A percentile compares a stretch with the other conserved stretches of the same genome.
phyloP scores from a whole-genome alignment of 2,113 vertebrate species.

The Cephalopterus ornatus region DNA sequence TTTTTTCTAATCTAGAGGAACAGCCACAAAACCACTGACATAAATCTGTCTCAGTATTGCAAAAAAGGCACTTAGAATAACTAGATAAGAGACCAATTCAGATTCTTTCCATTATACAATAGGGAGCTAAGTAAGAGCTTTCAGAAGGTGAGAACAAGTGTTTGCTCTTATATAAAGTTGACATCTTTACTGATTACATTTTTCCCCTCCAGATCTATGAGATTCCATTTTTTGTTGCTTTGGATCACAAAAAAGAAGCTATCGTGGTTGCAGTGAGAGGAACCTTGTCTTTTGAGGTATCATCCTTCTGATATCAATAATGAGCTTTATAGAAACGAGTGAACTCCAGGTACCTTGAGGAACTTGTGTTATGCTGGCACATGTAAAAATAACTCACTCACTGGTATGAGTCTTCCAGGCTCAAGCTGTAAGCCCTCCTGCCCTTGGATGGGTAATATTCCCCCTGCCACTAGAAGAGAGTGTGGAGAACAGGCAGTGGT shows the following conservation, averaged over 20 bases:
- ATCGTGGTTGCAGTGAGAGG: conserved; percentile 93
- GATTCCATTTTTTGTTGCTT: conserved; percentile 92
- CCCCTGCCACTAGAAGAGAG: not conserved
- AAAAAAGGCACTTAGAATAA: not conserved
- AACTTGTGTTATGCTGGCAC: not conserved
- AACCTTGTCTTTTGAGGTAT: conserved; percentile 92
- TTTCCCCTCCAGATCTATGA: conserved; percentile 86
- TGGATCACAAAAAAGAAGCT: conserved; percentile 92
- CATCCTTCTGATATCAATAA: not conserved
- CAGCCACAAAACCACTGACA: not conserved
- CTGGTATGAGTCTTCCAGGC: not conserved
- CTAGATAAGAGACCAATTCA: not conserved
- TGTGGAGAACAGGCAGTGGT: not conserved
- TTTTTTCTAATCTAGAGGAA: not conserved
- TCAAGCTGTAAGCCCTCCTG: not conserved
- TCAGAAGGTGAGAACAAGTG: not conserved
- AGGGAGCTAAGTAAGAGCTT: not conserved
- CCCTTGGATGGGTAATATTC: not conserved
- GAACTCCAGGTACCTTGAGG: not conserved
- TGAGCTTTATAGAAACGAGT: not conserved
- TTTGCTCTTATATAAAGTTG: not conserved
- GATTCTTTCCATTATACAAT: not conserved
- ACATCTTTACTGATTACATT: not conserved
- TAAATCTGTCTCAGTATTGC: not conserved
- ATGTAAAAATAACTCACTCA: not conserved